Conservation (phyloP, 2,888 invertebrate species). For the Trichogramma dendrolimi region DNA sequence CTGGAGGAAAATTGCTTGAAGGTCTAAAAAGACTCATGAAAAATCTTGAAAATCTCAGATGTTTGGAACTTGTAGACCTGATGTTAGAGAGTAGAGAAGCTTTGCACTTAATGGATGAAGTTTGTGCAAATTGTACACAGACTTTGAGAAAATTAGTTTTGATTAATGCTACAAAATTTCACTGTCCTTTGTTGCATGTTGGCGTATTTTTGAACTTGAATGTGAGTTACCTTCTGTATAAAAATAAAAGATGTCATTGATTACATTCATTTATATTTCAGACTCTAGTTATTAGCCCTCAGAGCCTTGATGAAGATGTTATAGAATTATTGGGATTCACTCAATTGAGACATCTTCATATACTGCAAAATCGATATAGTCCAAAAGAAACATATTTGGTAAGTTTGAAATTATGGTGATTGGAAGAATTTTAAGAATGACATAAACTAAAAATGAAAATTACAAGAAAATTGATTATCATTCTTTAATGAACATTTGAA, state of each 20-base stretch:
- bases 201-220: constrained; percentile 72
- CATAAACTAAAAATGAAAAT: too few species aligned
- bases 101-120: constrained; percentile 67
- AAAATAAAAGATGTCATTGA: background rate
- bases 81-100: constrained; percentile 71
- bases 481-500: background rate
- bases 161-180: constrained; percentile 70
- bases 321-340: constrained; percentile 65
- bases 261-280: constrained; percentile 37
- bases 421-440: background rate
- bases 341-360: constrained; percentile 63
- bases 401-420: constrained; percentile 51
- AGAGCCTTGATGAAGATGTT: constrained; percentile 72
- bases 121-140: constrained; percentile 63
- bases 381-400: constrained; percentile 58
- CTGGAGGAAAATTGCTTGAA: constrained; percentile 67
- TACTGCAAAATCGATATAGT: constrained; percentile 70
- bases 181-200: constrained; percentile 68
- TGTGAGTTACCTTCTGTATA: constrained; percentile 47
- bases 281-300: constrained; percentile 65
- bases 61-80: constrained; percentile 68
- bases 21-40: constrained; percentile 66
- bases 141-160: constrained; percentile 62
- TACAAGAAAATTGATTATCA: background rate
- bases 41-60: constrained; percentile 61